These are phyloP conservation scores for Irena cyanogastra DNA, from an alignment of 2,113 vertebrate genomes.

Conservation along the genomic window DNA sequence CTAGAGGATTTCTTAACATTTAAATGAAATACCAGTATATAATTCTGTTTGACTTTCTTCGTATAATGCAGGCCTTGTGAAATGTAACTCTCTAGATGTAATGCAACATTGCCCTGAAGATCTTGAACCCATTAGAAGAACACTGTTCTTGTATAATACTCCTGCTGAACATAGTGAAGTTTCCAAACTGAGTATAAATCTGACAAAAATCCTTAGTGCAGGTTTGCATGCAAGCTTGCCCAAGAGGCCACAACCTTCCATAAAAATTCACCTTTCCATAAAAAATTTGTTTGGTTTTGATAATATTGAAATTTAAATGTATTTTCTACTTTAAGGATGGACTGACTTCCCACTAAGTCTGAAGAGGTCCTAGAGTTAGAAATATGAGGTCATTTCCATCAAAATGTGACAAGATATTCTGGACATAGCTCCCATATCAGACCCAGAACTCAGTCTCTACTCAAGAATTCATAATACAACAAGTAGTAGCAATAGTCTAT, in stretches of 20 bases:
- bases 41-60: neutral
- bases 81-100: neutral
- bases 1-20: slow-evolving; percentile 20
- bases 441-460: neutral
- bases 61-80: neutral
- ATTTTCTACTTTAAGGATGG: neutral
- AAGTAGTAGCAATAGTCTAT: neutral
- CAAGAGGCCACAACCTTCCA: neutral
- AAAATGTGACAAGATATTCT: neutral
- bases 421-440: neutral
- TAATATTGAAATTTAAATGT: neutral
- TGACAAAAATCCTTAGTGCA: neutral
- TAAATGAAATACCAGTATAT: neutral
- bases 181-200: neutral
- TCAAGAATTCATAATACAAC: neutral
- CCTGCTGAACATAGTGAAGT: neutral
- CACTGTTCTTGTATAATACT: neutral
- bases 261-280: neutral
- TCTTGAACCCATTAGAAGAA: neutral
- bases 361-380: neutral
- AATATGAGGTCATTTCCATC: neutral
- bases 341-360: neutral
- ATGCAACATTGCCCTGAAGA: neutral
- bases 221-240: neutral
- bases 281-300: neutral